Base-by-base conservation (phyloP, 2,113 vertebrate genomes). In the Chlorodrepanis virens region DNA sequence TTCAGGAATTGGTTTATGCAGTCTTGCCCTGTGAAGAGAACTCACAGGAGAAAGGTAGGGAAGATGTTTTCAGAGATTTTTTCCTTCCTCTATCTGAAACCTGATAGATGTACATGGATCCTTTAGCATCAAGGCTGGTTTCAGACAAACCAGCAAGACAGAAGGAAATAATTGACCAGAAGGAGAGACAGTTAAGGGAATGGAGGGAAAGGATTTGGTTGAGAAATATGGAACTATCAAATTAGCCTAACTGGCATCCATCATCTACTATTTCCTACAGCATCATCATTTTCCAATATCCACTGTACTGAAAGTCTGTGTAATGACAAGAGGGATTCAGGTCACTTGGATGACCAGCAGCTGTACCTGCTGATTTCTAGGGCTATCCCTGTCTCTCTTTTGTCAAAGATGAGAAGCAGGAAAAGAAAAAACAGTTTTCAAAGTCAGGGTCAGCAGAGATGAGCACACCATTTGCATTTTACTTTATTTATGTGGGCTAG, bases 391-490 rank as follows among this genome's bases (percentile, higher is more conserved):
- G 9, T 3, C 6, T 89, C 53, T 80, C 65, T 81, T 74, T 86
- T 83, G 82, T 92, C 67, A 64, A 68, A 61, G 75, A 74, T 63
- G 47, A 93, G 74, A 91, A 83, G 31, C 42, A 83, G 28, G 50
- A 79, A 94, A 94, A 87, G 61, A 56, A 97, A 96, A 83, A 68
- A 1, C 69, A 53, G 37, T 84, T 96, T 94, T 94, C 61, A 71
- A 93, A 94, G 70, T 69, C 11, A 5, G 76, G 80, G 90, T 91
- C 90, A 97, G 75, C 67, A 90, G 52, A 90, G 50, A 65, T 28
- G 54, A 76, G 78, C 39, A 50, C 39, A 59, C 53, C 14, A 94
- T 94, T 96, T 97, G 68, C 81, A 79, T 96, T 89, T 94, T 49
- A 63, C 61, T 89, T 94, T 89, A 87, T 89, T 83, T 89, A 83